phyloP scores from a whole-genome alignment of 23 tunicate species.

The Clavelina lepadiformis region DNA sequence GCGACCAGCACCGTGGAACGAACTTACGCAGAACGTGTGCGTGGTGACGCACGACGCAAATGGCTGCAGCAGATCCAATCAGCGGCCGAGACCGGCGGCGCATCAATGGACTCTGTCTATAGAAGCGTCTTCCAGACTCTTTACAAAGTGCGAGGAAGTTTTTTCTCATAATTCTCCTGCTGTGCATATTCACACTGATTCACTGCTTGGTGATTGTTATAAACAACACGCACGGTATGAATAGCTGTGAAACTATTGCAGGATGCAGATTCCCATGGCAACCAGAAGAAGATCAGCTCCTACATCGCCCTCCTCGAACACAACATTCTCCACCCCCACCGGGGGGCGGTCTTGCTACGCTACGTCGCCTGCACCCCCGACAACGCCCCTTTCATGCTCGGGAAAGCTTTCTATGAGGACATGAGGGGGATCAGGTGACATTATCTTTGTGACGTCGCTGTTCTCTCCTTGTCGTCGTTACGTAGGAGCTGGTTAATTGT shows the following conservation, averaged over 20 bases:
- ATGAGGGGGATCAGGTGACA: slow-evolving; percentile 89
- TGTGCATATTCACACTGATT: too few species aligned
- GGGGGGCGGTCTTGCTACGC: slow-evolving; percentile 65
- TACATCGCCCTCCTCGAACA: slow-evolving; percentile 81
- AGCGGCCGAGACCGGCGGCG: slow-evolving; percentile 80
- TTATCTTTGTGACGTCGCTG: too few species aligned
- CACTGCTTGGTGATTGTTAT: too few species aligned
- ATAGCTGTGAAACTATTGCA: neutral
- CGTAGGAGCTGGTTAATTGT: too few species aligned
- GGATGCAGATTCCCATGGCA: slow-evolving; percentile 92
- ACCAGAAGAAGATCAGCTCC: slow-evolving; percentile 77
- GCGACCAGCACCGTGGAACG: slow-evolving; percentile 78
- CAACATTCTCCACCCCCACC: slow-evolving; percentile 36
- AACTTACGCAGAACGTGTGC: slow-evolving; percentile 75
- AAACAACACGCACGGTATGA: too few species aligned
- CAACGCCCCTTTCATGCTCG: slow-evolving; percentile 65
- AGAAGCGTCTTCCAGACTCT: slow-evolving; percentile 65
- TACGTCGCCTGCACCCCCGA: slow-evolving; percentile 77
- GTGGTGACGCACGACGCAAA: slow-evolving; percentile 90
- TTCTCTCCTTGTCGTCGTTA: too few species aligned
- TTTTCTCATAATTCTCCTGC: too few species aligned
- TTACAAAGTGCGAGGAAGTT: slow-evolving; percentile 66
- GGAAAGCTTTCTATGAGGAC: slow-evolving; percentile 87
- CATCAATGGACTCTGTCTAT: slow-evolving; percentile 72
- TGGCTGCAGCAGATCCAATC: slow-evolving; percentile 76